Percentiles rank a stretch among this genome's conserved stretches.
Evolutionary conservation across 2,113 vertebrate genomes (phyloP).

Genomic region (Charina bottae): DNA sequence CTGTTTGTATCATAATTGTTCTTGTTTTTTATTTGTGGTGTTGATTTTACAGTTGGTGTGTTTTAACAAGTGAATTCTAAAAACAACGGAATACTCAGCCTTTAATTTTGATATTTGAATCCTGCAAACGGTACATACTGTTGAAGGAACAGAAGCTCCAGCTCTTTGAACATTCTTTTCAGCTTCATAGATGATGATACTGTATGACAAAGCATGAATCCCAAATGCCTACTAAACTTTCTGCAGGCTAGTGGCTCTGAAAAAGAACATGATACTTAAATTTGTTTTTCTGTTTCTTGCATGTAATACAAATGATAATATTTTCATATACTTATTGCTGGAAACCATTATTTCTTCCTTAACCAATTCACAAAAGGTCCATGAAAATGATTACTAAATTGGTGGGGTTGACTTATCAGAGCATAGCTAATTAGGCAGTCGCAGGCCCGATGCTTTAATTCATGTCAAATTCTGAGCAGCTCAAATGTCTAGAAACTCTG

Average conservation of each 20-base stretch:
- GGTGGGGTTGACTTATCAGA: neutral
- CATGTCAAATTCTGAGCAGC: neutral
- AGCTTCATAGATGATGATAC: neutral
- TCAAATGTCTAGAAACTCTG: neutral
- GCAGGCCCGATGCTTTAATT: neutral
- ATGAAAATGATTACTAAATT: slow-evolving; percentile 1
- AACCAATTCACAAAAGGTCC: neutral
- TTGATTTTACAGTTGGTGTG: neutral
- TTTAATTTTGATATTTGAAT: neutral
- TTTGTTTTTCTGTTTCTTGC: neutral
- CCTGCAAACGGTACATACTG: neutral
- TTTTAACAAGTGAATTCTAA: neutral
- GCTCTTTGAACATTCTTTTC: neutral
- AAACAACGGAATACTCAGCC: neutral
- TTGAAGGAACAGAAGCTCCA: neutral
- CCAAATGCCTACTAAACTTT: neutral
- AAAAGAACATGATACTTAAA: neutral
- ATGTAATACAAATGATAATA: slow-evolving; percentile 1
- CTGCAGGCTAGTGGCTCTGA: neutral
- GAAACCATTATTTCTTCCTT: neutral
- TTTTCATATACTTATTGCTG: neutral
- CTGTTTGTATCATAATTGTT: slow-evolving; percentile 8
- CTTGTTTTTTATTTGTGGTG: slow-evolving; percentile 26
- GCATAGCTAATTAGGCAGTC: neutral
- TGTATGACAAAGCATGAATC: neutral